Base-by-base conservation (phyloP, 2,888 invertebrate genomes). In the Sicus ferrugineus region DNA sequence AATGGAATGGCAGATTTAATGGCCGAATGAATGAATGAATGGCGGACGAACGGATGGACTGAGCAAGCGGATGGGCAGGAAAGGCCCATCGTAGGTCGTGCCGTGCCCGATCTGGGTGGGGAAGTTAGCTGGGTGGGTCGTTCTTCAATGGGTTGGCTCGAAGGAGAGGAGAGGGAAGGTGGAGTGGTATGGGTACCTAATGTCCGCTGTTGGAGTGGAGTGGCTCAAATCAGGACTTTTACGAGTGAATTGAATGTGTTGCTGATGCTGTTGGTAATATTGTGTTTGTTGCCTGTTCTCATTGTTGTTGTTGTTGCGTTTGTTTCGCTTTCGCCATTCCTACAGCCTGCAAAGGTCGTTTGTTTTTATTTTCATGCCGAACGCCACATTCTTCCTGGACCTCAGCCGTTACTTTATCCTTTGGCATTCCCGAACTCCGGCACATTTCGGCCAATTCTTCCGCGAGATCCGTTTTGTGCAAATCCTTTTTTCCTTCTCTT, bases 1-100 rank as follows among this genome's bases (percentile, higher is more conserved):
- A 79, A 79, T 77, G 76, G 78, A 80, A 79, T 78, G 79, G 78
- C 75, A 73, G 77, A 79, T 77, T 79, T 79, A 79, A 79, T 79
- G 80, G 78, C 75, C 77, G 77, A 46, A 38, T 52, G 63, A 70
- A 68, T 46, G 48, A 46, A 28, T 34, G 62, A 48, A 52, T 52
- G 54, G 28, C 23, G 23, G 42, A n/a, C n/a, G 54, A 28, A 26
- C 11, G 54, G 54, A 28, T 21, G 48, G n/a, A n/a, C n/a, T n/a
- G n/a, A n/a, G 50, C 34, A 58, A 58, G 61, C 16, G 23, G 34
- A 62, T 42, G 38, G 23, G 30, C 34, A 59, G 50, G 14, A 65
- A 46, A 46, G 16, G 58, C 38, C 38, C 38, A 34, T 11, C 11
- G 7, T 34, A 5, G 38, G 38, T 5, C n/a, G n/a, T n/a, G n/a